Percentiles rank a stretch among this genome's conserved stretches.
phyloP scores from a whole-genome alignment of 2,888 invertebrate species.

The Perithous albicinctus region DNA sequence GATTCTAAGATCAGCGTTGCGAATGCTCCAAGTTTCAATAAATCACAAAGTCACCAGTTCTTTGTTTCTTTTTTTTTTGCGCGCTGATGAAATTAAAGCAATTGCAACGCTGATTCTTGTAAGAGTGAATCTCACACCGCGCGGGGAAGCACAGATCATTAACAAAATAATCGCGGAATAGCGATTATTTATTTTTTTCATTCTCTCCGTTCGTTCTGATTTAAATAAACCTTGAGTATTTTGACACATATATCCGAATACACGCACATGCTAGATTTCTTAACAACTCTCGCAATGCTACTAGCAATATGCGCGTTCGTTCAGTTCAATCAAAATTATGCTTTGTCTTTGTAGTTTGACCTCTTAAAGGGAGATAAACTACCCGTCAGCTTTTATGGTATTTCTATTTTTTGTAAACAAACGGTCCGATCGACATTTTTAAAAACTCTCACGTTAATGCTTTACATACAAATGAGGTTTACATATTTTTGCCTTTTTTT shows the following conservation, averaged over 20 bases:
- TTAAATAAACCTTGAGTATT: not conserved
- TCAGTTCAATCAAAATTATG: not conserved
- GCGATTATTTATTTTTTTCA: constrained; percentile 19
- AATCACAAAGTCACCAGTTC: no score
- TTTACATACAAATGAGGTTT: no score
- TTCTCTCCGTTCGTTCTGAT: constrained; percentile 11
- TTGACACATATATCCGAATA: not conserved
- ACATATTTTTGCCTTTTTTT: no score
- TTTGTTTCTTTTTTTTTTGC: no score
- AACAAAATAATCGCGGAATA: constrained; percentile 42
- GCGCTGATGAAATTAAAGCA: not conserved
- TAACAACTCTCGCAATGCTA: no score
- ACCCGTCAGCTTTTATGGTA: no score
- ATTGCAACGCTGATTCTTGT: not conserved
- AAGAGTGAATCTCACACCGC: constrained; percentile 13
- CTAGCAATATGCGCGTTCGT: not conserved
- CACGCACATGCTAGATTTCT: not conserved
- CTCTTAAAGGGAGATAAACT: no score
- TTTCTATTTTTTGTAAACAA: no score
- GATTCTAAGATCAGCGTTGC: not conserved
- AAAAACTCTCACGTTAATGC: no score
- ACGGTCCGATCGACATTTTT: no score
- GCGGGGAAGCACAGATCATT: constrained; percentile 50
- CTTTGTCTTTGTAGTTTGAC: not conserved
- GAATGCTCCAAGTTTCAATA: not conserved